Conservation (phyloP, 2,888 invertebrate genomes). For the Microplitis manilae region DNA sequence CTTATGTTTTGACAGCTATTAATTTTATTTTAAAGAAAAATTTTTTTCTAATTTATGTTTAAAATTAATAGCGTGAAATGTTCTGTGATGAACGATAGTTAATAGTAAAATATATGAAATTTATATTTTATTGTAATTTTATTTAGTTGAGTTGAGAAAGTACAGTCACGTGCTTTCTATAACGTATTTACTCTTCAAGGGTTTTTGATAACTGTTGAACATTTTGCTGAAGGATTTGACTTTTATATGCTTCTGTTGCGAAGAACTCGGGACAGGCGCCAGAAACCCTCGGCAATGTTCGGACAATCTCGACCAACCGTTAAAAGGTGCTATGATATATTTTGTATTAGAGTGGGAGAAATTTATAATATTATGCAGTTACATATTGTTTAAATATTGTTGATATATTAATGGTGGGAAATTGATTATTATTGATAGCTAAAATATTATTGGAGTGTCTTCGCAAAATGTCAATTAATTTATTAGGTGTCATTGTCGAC, state of each 20-base stretch:
- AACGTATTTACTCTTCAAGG: conserved; percentile 1
- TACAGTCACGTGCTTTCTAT: not conserved
- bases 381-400: not conserved
- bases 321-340: conserved; percentile 41
- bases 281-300: conserved; percentile 43
- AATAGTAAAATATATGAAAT: no score
- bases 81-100: no score
- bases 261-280: conserved; percentile 48
- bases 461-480: not conserved
- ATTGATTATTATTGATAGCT: conserved; percentile 11
- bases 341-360: conserved; percentile 36
- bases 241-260: conserved; percentile 65
- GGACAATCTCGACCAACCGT: conserved; percentile 45
- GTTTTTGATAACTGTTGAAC: conserved; percentile 64
- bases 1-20: not conserved
- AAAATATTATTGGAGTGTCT: not conserved
- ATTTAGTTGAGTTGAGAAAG: not conserved
- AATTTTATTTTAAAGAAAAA: not conserved
- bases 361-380: conserved; percentile 3
- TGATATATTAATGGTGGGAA: not conserved
- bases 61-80: no score
- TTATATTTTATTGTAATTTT: not conserved
- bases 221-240: conserved; percentile 65
- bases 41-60: not conserved
- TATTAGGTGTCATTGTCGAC: not conserved